Base-by-base conservation (phyloP, 2,797 vertebrate genomes). In the Mycteria americana region DNA sequence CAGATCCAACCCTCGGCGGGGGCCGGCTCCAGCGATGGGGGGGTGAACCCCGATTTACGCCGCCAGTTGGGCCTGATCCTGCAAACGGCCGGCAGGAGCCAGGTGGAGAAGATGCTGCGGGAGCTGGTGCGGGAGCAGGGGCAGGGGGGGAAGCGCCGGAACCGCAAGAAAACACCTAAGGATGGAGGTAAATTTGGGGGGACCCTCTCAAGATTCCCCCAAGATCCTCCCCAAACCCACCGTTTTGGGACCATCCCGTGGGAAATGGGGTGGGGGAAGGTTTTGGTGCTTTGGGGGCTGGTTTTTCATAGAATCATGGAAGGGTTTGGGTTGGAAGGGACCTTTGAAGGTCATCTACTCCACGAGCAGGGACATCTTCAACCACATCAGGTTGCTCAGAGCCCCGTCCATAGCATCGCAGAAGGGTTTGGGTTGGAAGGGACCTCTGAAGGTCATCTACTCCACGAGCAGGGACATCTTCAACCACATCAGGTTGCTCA, bases 81-180 rank as follows among this genome's bases (percentile, higher is more conserved):
- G 33, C 95, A 96, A 14, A 95, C 81, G 0, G 95, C 95, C 6
- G 95, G 95, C 6, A 57, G 95, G 64, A 84, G 35, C 74, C 95
- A 93, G 24, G 95, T 96, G 74, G 95, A 96, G 74, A 91, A 94
- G 85, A 95, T 96, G 95, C 60, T 96, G 69, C 64, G 94, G 85
- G 95, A 96, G 33, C n/a, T 94, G 69, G 95, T 94, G 64, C 69
- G 87, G 50, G 92, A 94, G 21, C 94, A 95, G 60, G 92, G 85
- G 8, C 92, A 94, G 39, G 92, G 87, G 1, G 76, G 59, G 21
- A 83, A 64, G 9, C 77, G 74, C 13, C 87, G 72, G 25, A 33
- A 18, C 13, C 74, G 65, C 24, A 93, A 70, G 81, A 89, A 80
- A 19, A 30, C 22, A 0, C 14, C 83, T 63, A 92, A 75, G 27